These are phyloP conservation scores for Microctenopoma stevenorrisi DNA, from an alignment of 2,797 vertebrate species.

Conservation along the genomic window DNA sequence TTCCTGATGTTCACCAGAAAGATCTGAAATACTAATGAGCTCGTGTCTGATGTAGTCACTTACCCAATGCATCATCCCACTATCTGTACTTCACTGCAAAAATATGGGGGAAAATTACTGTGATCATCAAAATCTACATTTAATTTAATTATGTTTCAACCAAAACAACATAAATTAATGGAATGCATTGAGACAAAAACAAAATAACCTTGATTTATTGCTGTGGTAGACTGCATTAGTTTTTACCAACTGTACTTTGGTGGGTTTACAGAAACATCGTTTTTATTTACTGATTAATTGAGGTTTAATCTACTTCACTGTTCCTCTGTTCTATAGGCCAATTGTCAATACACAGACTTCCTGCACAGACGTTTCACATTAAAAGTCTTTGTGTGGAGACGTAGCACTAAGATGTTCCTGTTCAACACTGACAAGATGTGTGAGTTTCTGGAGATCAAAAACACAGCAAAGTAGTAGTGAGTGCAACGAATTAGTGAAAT, in stretches of 20 bases:
- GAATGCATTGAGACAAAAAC: too few species aligned
- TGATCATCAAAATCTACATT: neutral
- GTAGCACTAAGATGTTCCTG: neutral
- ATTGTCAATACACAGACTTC: neutral
- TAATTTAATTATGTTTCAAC: neutral
- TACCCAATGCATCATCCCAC: slow-evolving; percentile 65
- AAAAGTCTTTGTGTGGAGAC: neutral
- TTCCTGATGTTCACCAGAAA: slow-evolving; percentile 60
- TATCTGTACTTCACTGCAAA: slow-evolving; percentile 44
- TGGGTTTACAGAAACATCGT: neutral
- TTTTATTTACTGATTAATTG: neutral
- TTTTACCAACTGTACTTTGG: neutral
- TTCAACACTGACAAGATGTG: neutral
- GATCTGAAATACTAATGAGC: slow-evolving; percentile 69
- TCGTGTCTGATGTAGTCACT: slow-evolving; percentile 49
- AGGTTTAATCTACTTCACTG: neutral
- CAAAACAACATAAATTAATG: too few species aligned
- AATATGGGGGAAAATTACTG: slow-evolving; percentile 2
- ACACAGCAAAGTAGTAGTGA: neutral
- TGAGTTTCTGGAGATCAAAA: neutral
- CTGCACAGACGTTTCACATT: neutral
- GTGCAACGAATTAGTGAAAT: neutral
- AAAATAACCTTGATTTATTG: too few species aligned
- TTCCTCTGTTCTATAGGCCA: neutral
- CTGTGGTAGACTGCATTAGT: too few species aligned